These are phyloP conservation scores for Rallus limicola DNA, from an alignment of 2,113 vertebrate species.

Conservation along the genomic window DNA sequence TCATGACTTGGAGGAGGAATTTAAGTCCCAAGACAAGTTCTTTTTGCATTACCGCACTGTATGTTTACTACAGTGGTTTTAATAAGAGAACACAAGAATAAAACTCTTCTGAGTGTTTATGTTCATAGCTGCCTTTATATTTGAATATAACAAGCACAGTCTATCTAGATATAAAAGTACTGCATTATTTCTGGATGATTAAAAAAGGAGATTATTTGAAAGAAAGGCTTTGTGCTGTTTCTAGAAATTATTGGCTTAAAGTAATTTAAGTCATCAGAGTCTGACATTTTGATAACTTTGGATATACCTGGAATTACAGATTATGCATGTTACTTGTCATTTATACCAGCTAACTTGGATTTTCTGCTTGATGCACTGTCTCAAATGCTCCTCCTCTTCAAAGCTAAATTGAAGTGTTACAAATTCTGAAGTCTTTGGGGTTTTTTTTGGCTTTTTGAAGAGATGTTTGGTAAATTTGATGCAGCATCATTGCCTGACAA, in stretches of 20 bases:
- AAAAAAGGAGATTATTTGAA: neutral
- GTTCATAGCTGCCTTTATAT: neutral
- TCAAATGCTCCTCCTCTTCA: neutral
- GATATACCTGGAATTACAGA: neutral
- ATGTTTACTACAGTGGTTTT: neutral
- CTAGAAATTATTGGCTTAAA: neutral
- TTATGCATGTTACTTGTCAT: neutral
- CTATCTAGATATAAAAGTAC: neutral
- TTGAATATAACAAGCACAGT: neutral
- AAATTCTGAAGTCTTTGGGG: neutral
- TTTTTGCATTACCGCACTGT: neutral
- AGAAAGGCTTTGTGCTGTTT: neutral
- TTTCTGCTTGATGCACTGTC: neutral
- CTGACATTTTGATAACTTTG: neutral
- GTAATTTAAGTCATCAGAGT: neutral
- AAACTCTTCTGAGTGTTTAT: neutral
- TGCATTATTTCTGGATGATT: neutral
- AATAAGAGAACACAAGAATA: neutral
- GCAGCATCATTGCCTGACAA: neutral
- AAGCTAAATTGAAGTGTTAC: neutral
- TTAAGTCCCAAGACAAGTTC: neutral
- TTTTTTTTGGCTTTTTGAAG: neutral
- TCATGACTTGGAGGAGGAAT: neutral
- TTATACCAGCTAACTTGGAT: neutral
- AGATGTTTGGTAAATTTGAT: neutral